These are phyloP conservation scores for Glossophaga mutica DNA, from an alignment of 2,797 vertebrate species.

Conservation along the genomic window DNA sequence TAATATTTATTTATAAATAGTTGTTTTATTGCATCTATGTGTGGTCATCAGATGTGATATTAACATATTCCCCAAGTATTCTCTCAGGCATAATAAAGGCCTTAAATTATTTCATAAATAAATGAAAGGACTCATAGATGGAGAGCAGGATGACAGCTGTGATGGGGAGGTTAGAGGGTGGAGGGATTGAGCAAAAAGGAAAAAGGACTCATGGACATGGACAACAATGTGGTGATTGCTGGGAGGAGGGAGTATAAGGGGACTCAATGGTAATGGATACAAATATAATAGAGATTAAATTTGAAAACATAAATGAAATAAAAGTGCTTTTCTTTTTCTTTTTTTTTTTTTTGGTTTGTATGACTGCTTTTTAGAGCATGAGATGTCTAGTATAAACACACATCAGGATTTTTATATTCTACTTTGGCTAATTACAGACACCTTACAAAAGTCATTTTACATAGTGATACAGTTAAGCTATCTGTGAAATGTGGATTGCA, in stretches of 20 bases:
- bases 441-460: neutral
- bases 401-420: neutral
- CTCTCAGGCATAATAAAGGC: neutral
- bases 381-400: neutral
- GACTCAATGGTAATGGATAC: neutral
- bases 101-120: neutral
- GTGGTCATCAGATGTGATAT: neutral
- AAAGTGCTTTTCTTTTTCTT: too few species aligned
- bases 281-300: neutral
- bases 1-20: neutral
- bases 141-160: neutral
- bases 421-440: neutral
- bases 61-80: neutral
- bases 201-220: neutral
- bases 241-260: neutral
- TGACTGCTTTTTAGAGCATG: neutral
- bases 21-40: neutral
- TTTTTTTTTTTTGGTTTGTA: neutral
- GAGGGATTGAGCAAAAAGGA: neutral
- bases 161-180: neutral
- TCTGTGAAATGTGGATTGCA: conserved; percentile 13
- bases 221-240: neutral
- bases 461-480: neutral
- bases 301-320: neutral
- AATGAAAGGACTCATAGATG: neutral